A percentile compares a stretch with the other conserved stretches of the same genome.
Evolutionary conservation across 1,140 invertebrate species (phyloP).

Genomic region (Stegodyphus dumicola): DNA sequence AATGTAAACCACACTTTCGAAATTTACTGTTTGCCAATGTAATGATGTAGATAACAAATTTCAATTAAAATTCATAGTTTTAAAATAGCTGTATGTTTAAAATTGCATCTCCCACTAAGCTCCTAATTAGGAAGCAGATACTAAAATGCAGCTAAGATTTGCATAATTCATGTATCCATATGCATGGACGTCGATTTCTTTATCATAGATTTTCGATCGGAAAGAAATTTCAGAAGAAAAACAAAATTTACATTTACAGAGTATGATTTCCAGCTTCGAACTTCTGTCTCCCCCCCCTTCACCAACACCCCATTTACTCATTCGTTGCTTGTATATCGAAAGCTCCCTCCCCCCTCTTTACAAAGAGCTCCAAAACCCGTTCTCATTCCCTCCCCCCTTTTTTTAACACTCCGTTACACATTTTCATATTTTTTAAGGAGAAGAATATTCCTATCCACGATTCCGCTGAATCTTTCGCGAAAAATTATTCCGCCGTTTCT

Average conservation of each 20-base stretch:
- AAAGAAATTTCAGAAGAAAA: slow-evolving; percentile 34
- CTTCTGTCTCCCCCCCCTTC: neutral
- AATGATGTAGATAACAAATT: no score
- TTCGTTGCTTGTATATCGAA: slow-evolving; percentile 15
- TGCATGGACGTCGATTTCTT: neutral
- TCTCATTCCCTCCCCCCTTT: neutral
- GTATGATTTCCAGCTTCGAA: neutral
- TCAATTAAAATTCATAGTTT: no score
- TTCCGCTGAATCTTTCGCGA: neutral
- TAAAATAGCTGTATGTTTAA: no score
- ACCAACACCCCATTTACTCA: no score
- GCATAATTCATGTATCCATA: neutral
- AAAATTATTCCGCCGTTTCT: neutral
- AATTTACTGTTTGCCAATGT: no score
- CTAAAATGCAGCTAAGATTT: no score
- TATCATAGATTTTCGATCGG: slow-evolving; percentile 12
- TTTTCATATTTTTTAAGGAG: slow-evolving; percentile 1
- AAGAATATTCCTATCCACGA: neutral
- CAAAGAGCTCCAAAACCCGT: slow-evolving; percentile 24
- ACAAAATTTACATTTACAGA: slow-evolving; percentile 36
- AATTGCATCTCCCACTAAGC: no score
- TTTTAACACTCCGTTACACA: slow-evolving; percentile 2
- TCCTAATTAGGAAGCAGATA: no score
- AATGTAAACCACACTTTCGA: no score
- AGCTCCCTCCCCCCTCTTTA: neutral